These are phyloP conservation scores for Onthophagus sagittarius DNA, from an alignment of 2,888 invertebrate species.

Conservation along the genomic window DNA sequence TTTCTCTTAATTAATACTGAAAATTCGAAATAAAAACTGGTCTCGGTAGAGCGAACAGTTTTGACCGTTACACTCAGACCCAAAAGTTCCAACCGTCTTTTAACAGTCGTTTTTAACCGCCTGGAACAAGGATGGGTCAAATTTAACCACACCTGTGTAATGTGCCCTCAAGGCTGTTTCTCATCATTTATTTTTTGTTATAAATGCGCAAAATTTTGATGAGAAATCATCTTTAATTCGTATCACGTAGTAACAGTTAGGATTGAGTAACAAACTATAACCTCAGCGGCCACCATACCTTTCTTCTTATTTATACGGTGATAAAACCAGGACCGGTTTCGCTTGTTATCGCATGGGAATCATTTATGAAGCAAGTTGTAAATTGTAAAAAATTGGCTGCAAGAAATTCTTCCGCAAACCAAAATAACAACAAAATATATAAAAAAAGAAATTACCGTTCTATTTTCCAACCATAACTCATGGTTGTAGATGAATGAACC, in stretches of 20 bases:
- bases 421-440: background rate
- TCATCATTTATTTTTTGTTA: background rate
- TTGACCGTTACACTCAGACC: background rate
- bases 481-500: slow-evolving; percentile 70
- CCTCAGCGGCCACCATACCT: background rate
- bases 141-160: background rate
- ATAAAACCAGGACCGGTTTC: background rate
- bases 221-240: too few relatives aligned
- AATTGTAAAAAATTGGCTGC: background rate
- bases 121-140: background rate
- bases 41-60: background rate
- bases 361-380: background rate
- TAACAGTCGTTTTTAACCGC: background rate
- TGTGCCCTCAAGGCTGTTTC: background rate
- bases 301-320: background rate
- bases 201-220: background rate
- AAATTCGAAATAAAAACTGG: background rate
- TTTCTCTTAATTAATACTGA: background rate
- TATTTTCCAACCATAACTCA: slow-evolving; percentile 69
- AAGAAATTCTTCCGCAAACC: background rate
- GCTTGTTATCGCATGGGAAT: background rate
- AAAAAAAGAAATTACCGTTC: slow-evolving; percentile 56
- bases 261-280: background rate
- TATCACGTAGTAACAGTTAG: background rate
- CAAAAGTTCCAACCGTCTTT: background rate